Conservation (phyloP, 1,140 invertebrate species). For the Aphis craccivora region DNA sequence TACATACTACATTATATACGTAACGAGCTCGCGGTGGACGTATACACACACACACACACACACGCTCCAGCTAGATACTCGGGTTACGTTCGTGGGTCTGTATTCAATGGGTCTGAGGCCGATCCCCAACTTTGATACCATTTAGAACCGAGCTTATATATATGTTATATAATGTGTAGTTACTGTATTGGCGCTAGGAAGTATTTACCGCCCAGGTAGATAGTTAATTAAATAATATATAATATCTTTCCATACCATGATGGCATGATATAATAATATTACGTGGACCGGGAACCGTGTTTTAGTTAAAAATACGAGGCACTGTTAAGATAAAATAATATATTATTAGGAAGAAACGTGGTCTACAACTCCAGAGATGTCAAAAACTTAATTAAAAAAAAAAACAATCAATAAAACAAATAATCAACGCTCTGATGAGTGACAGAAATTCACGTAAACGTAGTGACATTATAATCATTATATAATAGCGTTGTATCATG, state of each 20-base stretch:
- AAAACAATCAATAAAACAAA: background rate
- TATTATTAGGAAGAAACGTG: no score
- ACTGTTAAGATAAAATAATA: background rate
- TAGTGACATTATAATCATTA: no score
- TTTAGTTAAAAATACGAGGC: background rate
- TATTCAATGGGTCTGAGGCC: background rate
- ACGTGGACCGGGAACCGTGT: no score
- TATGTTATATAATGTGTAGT: no score
- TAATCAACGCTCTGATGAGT: no score
- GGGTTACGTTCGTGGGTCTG: background rate
- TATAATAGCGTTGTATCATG: no score
- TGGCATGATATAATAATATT: no score
- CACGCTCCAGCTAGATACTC: background rate
- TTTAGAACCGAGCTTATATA: background rate
- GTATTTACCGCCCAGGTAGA: background rate
- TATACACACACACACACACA: no score
- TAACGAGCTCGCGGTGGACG: background rate
- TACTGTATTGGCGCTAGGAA: background rate
- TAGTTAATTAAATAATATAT: conserved; percentile 4
- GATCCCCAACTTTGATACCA: background rate
- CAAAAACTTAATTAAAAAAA: background rate
- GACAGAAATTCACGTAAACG: no score
- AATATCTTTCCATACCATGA: background rate
- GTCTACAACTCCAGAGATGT: no score
- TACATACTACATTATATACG: no score